Evolutionary conservation across 2,888 invertebrate genomes (phyloP).

Genomic region (Argyresthia goedartella): DNA sequence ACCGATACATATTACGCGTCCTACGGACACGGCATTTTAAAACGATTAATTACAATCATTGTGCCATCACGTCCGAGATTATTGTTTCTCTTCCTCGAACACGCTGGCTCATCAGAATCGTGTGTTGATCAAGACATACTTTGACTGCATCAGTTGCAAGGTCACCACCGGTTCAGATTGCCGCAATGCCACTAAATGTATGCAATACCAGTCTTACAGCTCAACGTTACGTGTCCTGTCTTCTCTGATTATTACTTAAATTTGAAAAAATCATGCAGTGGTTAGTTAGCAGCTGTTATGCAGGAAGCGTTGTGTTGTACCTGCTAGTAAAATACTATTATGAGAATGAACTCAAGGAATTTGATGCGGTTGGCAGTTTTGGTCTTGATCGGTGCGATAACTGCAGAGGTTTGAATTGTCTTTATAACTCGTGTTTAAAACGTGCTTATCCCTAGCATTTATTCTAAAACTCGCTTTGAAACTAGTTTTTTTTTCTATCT

Average conservation of each 20-base stretch:
- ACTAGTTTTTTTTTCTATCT: no score
- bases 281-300: conserved; percentile 40
- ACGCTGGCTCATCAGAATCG: conserved; percentile 20
- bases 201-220: conserved; percentile 25
- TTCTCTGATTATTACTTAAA: conserved; percentile 7
- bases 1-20: conserved; percentile 37
- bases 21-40: conserved; percentile 34
- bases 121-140: conserved; percentile 4
- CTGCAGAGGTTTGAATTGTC: conserved; percentile 34
- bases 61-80: conserved; percentile 27
- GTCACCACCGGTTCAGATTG: background rate
- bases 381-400: conserved; percentile 19
- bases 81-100: conserved; percentile 11
- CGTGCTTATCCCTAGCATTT: no score
- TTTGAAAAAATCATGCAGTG: conserved; percentile 31
- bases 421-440: conserved; percentile 5
- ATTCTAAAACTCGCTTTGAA: no score
- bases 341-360: conserved; percentile 47
- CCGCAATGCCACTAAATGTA: conserved; percentile 8
- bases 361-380: conserved; percentile 23
- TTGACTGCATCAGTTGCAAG: background rate
- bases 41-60: conserved; percentile 13
- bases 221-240: conserved; percentile 25
- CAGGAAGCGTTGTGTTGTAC: conserved; percentile 39
- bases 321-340: conserved; percentile 39